A percentile compares a stretch with the other conserved stretches of the same genome.
phyloP scores from a whole-genome alignment of 2,113 vertebrate species.

The Thryonomys swinderianus region DNA sequence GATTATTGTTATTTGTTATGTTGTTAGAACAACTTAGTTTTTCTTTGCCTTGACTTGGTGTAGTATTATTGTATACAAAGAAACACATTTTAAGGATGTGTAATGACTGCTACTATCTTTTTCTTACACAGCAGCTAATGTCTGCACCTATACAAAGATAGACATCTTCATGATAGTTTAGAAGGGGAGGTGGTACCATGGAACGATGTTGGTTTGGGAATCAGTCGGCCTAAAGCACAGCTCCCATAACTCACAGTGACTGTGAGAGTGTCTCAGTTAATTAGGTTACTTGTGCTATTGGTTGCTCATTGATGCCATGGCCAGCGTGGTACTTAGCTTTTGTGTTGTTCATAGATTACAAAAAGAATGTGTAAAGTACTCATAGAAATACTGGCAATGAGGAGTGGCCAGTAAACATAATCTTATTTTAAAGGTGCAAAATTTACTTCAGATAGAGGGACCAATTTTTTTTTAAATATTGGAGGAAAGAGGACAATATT shows the following conservation, averaged over 20 bases:
- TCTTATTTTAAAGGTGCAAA: conserved; percentile 15
- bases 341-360: background rate
- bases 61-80: background rate
- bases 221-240: background rate
- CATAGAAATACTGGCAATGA: background rate
- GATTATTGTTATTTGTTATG: background rate
- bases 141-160: background rate
- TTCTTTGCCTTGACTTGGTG: background rate
- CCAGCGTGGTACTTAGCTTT: background rate
- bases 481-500: background rate
- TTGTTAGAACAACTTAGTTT: background rate
- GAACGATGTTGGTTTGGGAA: background rate
- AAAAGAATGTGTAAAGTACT: background rate
- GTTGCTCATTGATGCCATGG: background rate
- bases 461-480: background rate
- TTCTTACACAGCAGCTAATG: background rate
- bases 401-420: background rate
- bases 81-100: background rate
- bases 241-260: too few relatives aligned
- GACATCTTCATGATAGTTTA: background rate
- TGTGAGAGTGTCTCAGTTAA: background rate
- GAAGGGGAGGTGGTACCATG: background rate
- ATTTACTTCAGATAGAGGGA: background rate
- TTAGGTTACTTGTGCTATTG: background rate
- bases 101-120: background rate